Evolutionary conservation across 2,797 vertebrate genomes (phyloP).

Genomic region (Ctenosaura bakeri): DNA sequence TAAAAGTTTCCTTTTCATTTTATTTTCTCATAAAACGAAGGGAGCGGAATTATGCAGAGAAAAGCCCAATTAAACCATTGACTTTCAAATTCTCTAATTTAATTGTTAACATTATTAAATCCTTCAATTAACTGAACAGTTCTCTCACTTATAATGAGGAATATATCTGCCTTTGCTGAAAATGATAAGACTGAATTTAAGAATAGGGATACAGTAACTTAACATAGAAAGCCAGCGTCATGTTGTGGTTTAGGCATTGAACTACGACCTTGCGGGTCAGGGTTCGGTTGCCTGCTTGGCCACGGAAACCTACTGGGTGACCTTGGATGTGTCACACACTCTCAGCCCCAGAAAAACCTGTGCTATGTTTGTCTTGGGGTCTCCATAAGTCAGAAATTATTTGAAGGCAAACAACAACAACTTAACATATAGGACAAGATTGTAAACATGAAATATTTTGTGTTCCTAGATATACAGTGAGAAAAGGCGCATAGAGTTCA

Average conservation of each 20-base stretch:
- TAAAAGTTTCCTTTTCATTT: constrained; percentile 19
- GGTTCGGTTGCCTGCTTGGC: no score
- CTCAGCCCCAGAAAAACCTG: no score
- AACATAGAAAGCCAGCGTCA: background rate
- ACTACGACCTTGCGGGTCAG: no score
- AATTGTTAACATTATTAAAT: constrained; percentile 12
- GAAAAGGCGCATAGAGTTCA: background rate
- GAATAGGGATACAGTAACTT: background rate
- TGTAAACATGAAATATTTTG: background rate
- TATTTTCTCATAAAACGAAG: constrained; percentile 20
- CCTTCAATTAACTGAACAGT: constrained; percentile 7
- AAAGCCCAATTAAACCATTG: constrained; percentile 4
- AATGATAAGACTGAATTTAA: constrained; percentile 3
- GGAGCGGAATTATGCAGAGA: background rate
- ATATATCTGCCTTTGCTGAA: background rate
- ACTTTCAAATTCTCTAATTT: constrained; percentile 11
- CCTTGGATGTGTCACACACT: no score
- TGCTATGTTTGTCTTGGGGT: no score
- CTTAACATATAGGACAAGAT: background rate
- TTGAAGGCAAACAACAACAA: background rate
- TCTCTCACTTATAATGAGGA: constrained; percentile 32
- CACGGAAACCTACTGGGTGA: no score
- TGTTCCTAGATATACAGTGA: background rate
- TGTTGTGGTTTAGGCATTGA: no score
- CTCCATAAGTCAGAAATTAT: no score